Evolutionary conservation across 30 jellyfish, hydroid and myxozoan genomes (phyloP), one percentile per base, ranked within the genome.

Genomic region (Calvadosia cruxmelitensis): DNA sequence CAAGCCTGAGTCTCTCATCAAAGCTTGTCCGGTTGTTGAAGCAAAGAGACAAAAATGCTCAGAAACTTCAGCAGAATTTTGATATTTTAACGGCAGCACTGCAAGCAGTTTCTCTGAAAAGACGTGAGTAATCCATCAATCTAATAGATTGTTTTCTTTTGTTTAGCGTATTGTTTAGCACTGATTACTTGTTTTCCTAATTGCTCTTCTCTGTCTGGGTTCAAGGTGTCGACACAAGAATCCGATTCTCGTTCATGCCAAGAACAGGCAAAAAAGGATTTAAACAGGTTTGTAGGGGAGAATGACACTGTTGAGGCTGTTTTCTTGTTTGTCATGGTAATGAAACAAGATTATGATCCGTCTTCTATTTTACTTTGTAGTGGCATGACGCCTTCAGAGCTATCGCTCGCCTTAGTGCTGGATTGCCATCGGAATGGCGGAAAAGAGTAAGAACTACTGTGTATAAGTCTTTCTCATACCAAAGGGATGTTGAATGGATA

Each of bases 341-440:
- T n/a, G n/a, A n/a, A n/a, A n/a, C n/a, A n/a, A n/a, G n/a, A n/a
- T n/a, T n/a, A n/a, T n/a, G n/a, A n/a, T 42, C 15, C 20, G 57
- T 42, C 20, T 42, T 5, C 20, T 20, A 42, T 42, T 42, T 10
- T 31, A 1, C 31, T n/a, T 62, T 69, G 10, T 61, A 89, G 98
- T 89, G 98, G 98, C 81, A 75, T 66, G 98, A 89, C 68, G 98
- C 98, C 0, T 76, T 89, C 76, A 81, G 77, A 68, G 83, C 98
- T 0, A 80, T 89, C 62, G 95, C 93, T 23, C 64, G 98, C 52
- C 83, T 89, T 7, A 52, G 76, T 63, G 76, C 92, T 53, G 98
- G 98, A 27, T 68, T 89, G 3, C 91, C 91, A n/a, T 25, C 93
- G 34, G 81, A 70, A 61, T 89, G 98, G 98, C 34, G 98, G 63